Conservation (phyloP, 2,888 invertebrate genomes). For the Drosophila dives region DNA sequence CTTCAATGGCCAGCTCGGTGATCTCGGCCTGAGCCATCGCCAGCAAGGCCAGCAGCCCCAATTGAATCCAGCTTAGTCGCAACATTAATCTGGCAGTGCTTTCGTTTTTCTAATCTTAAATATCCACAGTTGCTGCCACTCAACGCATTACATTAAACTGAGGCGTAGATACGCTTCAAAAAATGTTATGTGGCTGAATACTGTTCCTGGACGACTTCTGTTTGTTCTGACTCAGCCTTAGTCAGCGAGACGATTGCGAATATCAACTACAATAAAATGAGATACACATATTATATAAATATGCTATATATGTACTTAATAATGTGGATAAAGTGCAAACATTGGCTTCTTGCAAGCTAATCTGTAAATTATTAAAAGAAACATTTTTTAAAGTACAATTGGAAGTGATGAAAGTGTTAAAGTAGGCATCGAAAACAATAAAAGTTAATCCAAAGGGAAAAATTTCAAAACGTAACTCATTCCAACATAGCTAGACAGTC, state of each 20-base stretch:
- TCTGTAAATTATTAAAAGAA: neutral
- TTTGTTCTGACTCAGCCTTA: conserved; percentile 34
- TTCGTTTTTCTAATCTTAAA: conserved; percentile 3
- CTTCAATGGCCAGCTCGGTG: conserved; percentile 44
- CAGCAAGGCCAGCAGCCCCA: conserved; percentile 20
- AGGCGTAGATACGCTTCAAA: conserved; percentile 1
- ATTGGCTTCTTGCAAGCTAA: neutral
- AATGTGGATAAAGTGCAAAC: neutral
- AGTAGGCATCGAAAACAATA: conserved; percentile 17
- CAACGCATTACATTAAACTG: conserved; percentile 45
- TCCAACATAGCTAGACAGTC: conserved; percentile 39
- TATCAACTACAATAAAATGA: conserved; percentile 30
- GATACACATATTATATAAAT: neutral
- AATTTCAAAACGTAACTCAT: conserved; percentile 38
- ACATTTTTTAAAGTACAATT: no score
- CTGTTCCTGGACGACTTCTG: neutral
- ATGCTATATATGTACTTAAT: neutral
- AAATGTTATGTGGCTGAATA: conserved; percentile 5
- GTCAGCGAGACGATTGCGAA: neutral
- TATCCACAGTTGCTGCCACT: conserved; percentile 21
- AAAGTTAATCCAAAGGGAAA: conserved; percentile 5
- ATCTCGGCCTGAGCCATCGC: conserved; percentile 32
- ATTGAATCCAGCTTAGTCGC: conserved; percentile 36
- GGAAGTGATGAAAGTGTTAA: neutral
- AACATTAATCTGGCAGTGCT: conserved; percentile 32